Evolutionary conservation across 2,797 vertebrate genomes (phyloP).

Genomic region (Ptychobarbus kaznakovi): DNA sequence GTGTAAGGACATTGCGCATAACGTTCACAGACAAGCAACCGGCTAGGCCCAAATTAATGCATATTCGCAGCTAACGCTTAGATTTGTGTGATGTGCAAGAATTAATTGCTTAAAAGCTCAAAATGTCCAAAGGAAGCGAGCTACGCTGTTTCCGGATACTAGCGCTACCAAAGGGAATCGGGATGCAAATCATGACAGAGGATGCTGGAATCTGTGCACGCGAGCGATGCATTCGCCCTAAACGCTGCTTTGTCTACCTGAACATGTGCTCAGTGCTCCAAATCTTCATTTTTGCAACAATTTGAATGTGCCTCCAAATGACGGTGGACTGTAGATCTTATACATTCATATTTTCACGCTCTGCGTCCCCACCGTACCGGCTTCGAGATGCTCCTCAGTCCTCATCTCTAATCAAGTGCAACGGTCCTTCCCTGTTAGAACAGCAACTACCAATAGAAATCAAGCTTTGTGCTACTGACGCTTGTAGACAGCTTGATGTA

Average conservation of each 20-base stretch:
- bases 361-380: conserved; percentile 30
- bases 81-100: neutral
- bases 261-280: conserved; percentile 85
- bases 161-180: neutral
- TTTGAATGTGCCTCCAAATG: neutral
- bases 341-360: conserved; percentile 3
- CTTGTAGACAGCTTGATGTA: conserved; percentile 2
- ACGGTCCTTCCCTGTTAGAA: conserved; percentile 7
- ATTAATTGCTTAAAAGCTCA: neutral
- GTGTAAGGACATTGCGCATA: neutral
- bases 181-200: conserved; percentile 7
- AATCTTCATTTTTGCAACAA: conserved; percentile 77
- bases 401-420: conserved; percentile 1
- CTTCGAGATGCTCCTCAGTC: conserved; percentile 44
- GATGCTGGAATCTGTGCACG: conserved; percentile 42
- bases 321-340: neutral
- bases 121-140: neutral
- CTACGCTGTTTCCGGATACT: neutral
- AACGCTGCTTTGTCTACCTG: conserved; percentile 70
- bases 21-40: neutral
- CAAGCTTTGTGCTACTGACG: neutral
- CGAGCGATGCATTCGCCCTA: neutral
- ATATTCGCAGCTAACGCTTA: neutral
- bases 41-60: conserved; percentile 2
- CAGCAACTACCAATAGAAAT: conserved; percentile 49